phyloP scores from a whole-genome alignment of 2,113 vertebrate genomes.

The Thalassoma bifasciatum region DNA sequence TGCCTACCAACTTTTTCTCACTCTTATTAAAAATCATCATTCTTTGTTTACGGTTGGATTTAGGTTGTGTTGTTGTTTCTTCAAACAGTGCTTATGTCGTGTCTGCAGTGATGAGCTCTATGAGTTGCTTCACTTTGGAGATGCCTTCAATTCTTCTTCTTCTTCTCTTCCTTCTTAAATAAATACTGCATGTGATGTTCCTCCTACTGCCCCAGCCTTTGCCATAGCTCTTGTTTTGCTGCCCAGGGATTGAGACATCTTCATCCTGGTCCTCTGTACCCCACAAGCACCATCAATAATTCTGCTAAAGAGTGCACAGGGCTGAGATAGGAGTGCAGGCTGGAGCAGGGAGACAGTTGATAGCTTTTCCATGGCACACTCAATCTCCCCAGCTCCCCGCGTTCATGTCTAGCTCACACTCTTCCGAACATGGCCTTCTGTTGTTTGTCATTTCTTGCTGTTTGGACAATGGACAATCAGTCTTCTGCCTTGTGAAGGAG shows the following conservation, averaged over 20 bases:
- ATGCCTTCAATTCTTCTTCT: slow-evolving; percentile 36
- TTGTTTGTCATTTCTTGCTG: slow-evolving; percentile 61
- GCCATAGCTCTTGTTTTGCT: slow-evolving; percentile 61
- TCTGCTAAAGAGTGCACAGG: slow-evolving; percentile 71
- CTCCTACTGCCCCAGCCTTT: slow-evolving; percentile 44
- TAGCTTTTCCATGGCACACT: slow-evolving; percentile 67
- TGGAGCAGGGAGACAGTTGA: slow-evolving; percentile 26
- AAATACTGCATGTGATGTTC: slow-evolving; percentile 67
- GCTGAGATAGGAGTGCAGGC: slow-evolving; percentile 60
- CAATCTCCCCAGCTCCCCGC: slow-evolving; percentile 59
- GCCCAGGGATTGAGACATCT: slow-evolving; percentile 64
- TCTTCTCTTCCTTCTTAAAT: slow-evolving; percentile 31
- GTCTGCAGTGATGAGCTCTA: slow-evolving; percentile 1
- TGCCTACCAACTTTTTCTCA: no score
- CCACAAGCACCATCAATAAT: slow-evolving; percentile 74
- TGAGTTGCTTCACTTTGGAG: slow-evolving; percentile 8
- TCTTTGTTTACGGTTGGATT: no score
- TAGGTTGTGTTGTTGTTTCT: background rate
- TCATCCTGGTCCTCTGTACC: slow-evolving; percentile 60
- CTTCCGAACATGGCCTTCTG: slow-evolving; percentile 67
- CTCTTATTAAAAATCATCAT: no score
- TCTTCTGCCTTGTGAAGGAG: slow-evolving; percentile 5
- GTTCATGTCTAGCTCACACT: slow-evolving; percentile 41
- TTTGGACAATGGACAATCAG: slow-evolving; percentile 33
- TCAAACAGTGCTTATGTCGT: slow-evolving; percentile 1